These are phyloP conservation scores for Cheilosia scutellata DNA, from an alignment of 2,888 invertebrate species.

Conservation along the genomic window DNA sequence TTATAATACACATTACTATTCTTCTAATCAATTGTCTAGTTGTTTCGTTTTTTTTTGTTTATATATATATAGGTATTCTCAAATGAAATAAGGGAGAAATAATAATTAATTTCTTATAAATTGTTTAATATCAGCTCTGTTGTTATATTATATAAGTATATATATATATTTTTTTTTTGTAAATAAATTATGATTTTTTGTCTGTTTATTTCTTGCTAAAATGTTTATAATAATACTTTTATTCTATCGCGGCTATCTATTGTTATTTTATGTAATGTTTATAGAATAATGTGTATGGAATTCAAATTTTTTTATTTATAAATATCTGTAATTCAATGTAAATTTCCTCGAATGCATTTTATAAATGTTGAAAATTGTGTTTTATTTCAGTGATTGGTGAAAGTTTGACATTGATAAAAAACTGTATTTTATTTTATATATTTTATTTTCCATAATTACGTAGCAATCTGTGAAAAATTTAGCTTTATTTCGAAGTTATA, in stretches of 20 bases:
- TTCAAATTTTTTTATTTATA: constrained; percentile 30
- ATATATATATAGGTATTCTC: constrained; percentile 6
- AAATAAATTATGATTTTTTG: constrained; percentile 65
- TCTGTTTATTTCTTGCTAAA: constrained; percentile 5
- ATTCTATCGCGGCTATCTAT: constrained; percentile 63
- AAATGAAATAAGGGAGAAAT: constrained; percentile 34
- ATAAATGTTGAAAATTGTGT: not conserved
- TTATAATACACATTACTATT: constrained; percentile 53
- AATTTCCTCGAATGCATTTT: constrained; percentile 20
- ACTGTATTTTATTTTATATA: not conserved
- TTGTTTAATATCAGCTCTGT: constrained; percentile 45
- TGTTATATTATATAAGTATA: not conserved
- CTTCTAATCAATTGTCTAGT: constrained; percentile 66
- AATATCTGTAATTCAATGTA: constrained; percentile 27
- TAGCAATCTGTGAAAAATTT: constrained; percentile 47
- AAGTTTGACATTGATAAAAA: constrained; percentile 10
- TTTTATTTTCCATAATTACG: constrained; percentile 13
- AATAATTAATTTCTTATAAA: constrained; percentile 32
- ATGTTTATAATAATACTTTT: constrained; percentile 52
- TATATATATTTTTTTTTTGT: constrained; percentile 9
- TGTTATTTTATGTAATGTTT: constrained; percentile 19
- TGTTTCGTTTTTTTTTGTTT: constrained; percentile 36
- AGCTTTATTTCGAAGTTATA: not conserved
- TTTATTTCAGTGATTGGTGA: constrained; percentile 22
- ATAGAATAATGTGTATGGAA: not conserved